Conservation (phyloP, 1,140 invertebrate species). For the Panagrolaimus sp. region DNA sequence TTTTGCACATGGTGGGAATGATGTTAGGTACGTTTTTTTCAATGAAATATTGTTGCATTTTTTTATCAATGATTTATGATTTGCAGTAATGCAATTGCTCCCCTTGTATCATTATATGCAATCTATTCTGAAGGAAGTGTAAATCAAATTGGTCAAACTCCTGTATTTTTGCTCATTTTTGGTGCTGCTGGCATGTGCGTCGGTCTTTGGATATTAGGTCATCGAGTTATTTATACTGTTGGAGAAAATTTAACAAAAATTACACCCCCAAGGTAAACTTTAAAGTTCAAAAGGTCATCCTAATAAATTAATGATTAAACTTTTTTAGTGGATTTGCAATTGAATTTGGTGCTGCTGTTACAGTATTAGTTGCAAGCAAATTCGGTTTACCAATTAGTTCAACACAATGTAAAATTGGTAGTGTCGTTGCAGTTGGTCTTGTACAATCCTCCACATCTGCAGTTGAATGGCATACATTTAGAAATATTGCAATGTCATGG, state of each 20-base stretch:
- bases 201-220: constrained; percentile 50
- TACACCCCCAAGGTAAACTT: too few relatives aligned
- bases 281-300: too few relatives aligned
- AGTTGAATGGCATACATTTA: constrained; percentile 52
- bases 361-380: constrained; percentile 88
- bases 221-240: constrained; percentile 48
- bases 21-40: constrained; percentile 25
- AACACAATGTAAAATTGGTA: constrained; percentile 86
- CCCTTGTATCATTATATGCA: constrained; percentile 82
- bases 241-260: constrained; percentile 49
- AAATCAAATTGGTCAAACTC: constrained; percentile 30
- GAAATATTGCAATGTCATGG: constrained; percentile 91
- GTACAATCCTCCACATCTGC: constrained; percentile 28
- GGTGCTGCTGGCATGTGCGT: constrained; percentile 41
- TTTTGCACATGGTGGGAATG: constrained; percentile 42
- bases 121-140: constrained; percentile 63
- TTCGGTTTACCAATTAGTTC: constrained; percentile 89
- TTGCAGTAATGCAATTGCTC: constrained; percentile 85
- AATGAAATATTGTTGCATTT: neutral
- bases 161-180: constrained; percentile 36
- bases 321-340: constrained; percentile 88
- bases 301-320: too few relatives aligned
- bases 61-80: neutral
- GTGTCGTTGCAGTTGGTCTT: constrained; percentile 25
- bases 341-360: constrained; percentile 83